Conservation (phyloP, 2,888 invertebrate genomes). For the Schrankia costaestrigalis region DNA sequence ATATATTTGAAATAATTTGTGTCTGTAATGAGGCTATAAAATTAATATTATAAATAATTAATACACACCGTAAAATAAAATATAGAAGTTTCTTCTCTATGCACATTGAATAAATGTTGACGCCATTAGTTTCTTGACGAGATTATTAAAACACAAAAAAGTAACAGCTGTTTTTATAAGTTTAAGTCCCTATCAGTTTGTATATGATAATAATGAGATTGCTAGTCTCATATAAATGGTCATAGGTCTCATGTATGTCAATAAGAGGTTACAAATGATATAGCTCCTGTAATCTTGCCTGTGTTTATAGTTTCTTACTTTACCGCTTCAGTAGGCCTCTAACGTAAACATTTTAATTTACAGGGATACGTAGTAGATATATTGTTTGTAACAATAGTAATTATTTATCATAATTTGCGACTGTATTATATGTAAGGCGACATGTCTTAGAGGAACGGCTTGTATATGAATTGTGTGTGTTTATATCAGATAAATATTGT, state of each 20-base stretch:
- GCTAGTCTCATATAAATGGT: constrained; percentile 11
- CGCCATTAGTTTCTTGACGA: no score
- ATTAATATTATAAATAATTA: no score
- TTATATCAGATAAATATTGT: constrained; percentile 49
- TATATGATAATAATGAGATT: constrained; percentile 15
- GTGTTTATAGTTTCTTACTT: constrained; percentile 9
- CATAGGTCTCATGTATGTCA: constrained; percentile 4
- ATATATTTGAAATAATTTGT: constrained; percentile 5
- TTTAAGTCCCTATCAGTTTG: not conserved
- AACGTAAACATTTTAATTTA: constrained; percentile 22
- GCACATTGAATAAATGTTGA: no score
- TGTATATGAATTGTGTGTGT: constrained; percentile 60
- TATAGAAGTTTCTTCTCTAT: no score
- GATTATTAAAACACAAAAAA: no score
- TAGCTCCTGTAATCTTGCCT: constrained; percentile 22
- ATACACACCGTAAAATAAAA: no score
- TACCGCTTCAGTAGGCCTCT: constrained; percentile 3
- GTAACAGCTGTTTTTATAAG: not conserved
- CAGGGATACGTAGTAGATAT: constrained; percentile 26
- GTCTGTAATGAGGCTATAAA: constrained; percentile 10
- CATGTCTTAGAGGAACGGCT: constrained; percentile 32
- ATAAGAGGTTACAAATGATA: constrained; percentile 18
- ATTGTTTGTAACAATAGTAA: constrained; percentile 25
- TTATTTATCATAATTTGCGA: constrained; percentile 26
- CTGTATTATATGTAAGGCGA: constrained; percentile 27